Evolutionary conservation across 53 echinoderm and acorn worm species (phyloP), one percentile per base, ranked within the genome.

Genomic region (Actinopyga echinites): DNA sequence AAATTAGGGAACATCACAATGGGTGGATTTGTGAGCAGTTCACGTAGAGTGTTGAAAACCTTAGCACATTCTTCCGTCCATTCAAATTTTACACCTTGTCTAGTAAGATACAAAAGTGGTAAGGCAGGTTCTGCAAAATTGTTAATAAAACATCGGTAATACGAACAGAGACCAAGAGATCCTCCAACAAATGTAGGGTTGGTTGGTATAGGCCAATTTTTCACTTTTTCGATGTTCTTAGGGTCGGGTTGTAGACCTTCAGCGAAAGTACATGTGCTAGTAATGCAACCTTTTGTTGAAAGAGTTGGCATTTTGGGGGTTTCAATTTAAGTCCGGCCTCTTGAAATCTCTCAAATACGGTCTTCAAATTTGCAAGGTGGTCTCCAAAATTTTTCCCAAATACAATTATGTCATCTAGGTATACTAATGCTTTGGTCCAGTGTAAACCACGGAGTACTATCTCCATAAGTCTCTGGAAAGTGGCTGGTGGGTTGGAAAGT

Each of bases 151-250:
- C 44, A 4, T 20, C 44, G 21, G n/a, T 83, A 83, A 40, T 83
- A 83, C 0, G 37, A 38, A 23, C 57, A 56, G 4, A 82, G n/a
- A 24, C 61, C 60, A 11, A 60, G 32, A 28, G 64, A 82, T 35
- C 64, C 42, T 19, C 65, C 12, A 6, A 83, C 65, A 32, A 35
- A 28, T 33, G 83, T 65, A 6, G 4, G 40, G 23, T 45, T 65
- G 19, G 20, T 38, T 31, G 84, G 84, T 28, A 6, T 34, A 33
- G 84, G 68, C 55, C 56, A 69, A 69, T 67, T 53, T 30, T 83
- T 17, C 5, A 69, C 35, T 24, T 69, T 67, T 0, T 25, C 33
- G 6, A 33, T 45, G 30, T 31, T 45, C 15, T 42, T 15, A 0
- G 45, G 54, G 54, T 71, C 69, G 12, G 84, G 84, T 28, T 6